Base-by-base conservation (phyloP, 2,888 invertebrate species). In the Sarcophaga caerulescens region DNA sequence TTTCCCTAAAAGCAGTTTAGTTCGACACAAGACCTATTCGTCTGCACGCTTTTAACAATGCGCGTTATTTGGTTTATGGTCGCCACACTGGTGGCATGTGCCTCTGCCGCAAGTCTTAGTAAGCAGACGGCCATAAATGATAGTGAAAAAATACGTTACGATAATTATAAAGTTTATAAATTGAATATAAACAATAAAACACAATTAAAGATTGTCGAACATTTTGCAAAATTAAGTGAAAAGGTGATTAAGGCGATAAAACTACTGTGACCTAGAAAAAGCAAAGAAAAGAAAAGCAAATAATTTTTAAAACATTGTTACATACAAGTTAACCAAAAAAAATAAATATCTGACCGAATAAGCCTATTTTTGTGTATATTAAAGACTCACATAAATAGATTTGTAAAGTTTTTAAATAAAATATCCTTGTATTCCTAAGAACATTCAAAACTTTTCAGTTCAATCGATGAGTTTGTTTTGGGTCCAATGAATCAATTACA, bases 131-230 rank as follows among this genome's bases (percentile, higher is more conserved):
- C 59, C 25, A 74, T 68, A 23, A 66, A 69, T 45, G 76, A 57
- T 44, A 82, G 77, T 75, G 85, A 81, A n/a, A 91, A 90, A 87
- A 62, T 90, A 76, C 91, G 93, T 10, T 93, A 91, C 60, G 93
- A 93, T 79, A 90, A 92, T 75, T 92, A 89, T 25, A 89, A 89
- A 35, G 92, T 93, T 1, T 92, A 90, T 66, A 90, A 90, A 70
- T 84, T 92, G n/a, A 90, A 90, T 2, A 95, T 95, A 0, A 88
- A 90, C 52, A 93, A 93, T 14, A 92, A 94, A 25, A 90, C 93
- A 25, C 94, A 95, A 85, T 91, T 95, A 2, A 89, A 94, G 23
- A 89, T 70, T 84, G 94, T 87, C 89, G 92, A 89, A 14, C 85
- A 85, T n/a, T 57, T 89, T 6, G 71, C 91, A 92, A 83, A 89